phyloP scores from a whole-genome alignment of 1,140 invertebrate genomes.

The Neodiprion fabricii region DNA sequence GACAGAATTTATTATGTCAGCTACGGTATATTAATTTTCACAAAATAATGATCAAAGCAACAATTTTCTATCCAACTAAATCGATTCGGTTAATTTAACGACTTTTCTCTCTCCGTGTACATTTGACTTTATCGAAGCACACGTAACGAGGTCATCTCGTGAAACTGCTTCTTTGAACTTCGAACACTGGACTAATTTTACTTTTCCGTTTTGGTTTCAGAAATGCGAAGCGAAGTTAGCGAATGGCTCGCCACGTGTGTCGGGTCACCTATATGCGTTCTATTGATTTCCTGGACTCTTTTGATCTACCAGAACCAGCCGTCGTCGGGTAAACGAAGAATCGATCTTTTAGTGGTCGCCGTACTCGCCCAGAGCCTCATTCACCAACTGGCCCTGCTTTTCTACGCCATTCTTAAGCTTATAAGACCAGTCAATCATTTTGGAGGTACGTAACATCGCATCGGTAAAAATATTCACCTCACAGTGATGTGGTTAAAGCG shows the following conservation, averaged over 20 bases:
- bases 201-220: constrained; percentile 28
- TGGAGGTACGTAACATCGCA: constrained; percentile 38
- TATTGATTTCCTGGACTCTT: constrained; percentile 59
- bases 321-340: constrained; percentile 58
- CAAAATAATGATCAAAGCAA: too few relatives aligned
- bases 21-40: too few relatives aligned
- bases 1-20: too few relatives aligned
- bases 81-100: too few relatives aligned
- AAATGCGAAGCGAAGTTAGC: constrained; percentile 59
- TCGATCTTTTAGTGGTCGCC: constrained; percentile 65
- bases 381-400: constrained; percentile 58
- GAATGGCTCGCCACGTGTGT: constrained; percentile 64
- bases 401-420: constrained; percentile 60
- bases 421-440: constrained; percentile 57
- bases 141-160: too few relatives aligned
- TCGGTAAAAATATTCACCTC: constrained; percentile 7
- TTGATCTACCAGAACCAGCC: constrained; percentile 64
- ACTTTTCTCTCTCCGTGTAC: too few relatives aligned
- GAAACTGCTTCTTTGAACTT: too few relatives aligned
- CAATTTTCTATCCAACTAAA: too few relatives aligned
- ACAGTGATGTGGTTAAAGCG: neutral
- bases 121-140: too few relatives aligned
- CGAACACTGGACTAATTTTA: too few relatives aligned
- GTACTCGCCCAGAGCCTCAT: constrained; percentile 59
- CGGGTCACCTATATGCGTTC: constrained; percentile 61